These are phyloP conservation scores for Halcyon senegalensis DNA, from an alignment of 2,113 vertebrate species.

Conservation along the genomic window DNA sequence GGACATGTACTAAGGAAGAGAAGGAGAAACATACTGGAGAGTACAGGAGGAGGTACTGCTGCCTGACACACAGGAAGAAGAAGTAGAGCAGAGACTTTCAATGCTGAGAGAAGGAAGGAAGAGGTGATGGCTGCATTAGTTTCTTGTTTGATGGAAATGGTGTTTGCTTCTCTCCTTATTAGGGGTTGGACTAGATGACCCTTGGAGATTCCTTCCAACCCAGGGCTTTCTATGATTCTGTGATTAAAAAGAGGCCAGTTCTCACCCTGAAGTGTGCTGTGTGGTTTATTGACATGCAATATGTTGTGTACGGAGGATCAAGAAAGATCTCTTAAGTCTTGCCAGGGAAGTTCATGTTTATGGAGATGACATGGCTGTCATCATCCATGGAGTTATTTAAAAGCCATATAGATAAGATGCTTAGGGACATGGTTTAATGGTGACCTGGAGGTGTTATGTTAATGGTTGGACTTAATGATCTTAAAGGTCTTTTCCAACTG, in stretches of 20 bases:
- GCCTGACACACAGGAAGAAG: constrained; percentile 39
- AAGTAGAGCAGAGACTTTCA: neutral
- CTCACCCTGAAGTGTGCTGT: neutral
- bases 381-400: too few species aligned
- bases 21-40: neutral
- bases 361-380: too few species aligned
- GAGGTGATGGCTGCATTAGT: neutral
- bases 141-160: neutral
- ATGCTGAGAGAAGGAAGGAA: neutral
- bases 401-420: too few species aligned
- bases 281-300: neutral
- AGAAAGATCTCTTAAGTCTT: neutral
- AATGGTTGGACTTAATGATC: too few species aligned
- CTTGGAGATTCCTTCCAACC: too few species aligned
- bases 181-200: too few species aligned
- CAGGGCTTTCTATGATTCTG: too few species aligned
- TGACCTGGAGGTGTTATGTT: too few species aligned
- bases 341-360: neutral
- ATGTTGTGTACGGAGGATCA: neutral
- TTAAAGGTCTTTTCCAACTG: too few species aligned
- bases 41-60: constrained; percentile 16
- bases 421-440: too few species aligned
- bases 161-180: neutral
- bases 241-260: neutral
- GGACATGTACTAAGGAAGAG: constrained; percentile 33